Base-by-base conservation (phyloP, 1,140 invertebrate species). In the Drosophila arawakana region DNA sequence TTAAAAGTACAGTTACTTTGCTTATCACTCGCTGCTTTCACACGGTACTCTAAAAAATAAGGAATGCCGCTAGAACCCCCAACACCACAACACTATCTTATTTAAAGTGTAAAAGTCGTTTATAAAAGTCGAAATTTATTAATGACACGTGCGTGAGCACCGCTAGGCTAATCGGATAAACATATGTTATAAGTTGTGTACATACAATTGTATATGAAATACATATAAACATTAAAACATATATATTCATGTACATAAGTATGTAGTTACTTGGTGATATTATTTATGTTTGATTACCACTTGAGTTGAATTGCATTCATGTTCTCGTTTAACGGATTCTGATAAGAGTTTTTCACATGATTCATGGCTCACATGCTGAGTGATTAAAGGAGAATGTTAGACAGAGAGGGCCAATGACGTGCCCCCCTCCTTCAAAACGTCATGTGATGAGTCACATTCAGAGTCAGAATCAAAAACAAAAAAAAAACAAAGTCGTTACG, bases 281-380 rank as follows among this genome's bases (percentile, higher is more conserved):
- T 46, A 61, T 70, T 70, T 62, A 63, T 70, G 68, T 70, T 70
- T 70, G 59, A 62, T 63, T 34, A 57, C 18, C 34, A 71, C 60
- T 71, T 7, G 13, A 71, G 49, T 15, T 65, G 39, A 54, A 71
- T 71, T 57, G 50, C 60, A 70, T 55, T 35, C 59, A 63, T 55
- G 30, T 66, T 30, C 35, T 37, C 35, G 50, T 37, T 18, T 15
- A 11, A n/a, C 30, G 8, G 10, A 37, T 47, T 30, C 25, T 71
- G 68, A 71, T 71, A 71, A 71, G 50, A 11, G 30, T 1, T 47
- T 30, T 30, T 46, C 34, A 55, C 41, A 49, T 71, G 68, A 71
- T 55, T 65, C 68, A 70, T 35, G n/a, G 35, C 46, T 52, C 66
- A 61, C 66, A 59, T 52, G 66, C 30, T 39, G 35, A 57, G 37